Conservation (phyloP, 2,797 vertebrate genomes). For the Chelon labrosus region DNA sequence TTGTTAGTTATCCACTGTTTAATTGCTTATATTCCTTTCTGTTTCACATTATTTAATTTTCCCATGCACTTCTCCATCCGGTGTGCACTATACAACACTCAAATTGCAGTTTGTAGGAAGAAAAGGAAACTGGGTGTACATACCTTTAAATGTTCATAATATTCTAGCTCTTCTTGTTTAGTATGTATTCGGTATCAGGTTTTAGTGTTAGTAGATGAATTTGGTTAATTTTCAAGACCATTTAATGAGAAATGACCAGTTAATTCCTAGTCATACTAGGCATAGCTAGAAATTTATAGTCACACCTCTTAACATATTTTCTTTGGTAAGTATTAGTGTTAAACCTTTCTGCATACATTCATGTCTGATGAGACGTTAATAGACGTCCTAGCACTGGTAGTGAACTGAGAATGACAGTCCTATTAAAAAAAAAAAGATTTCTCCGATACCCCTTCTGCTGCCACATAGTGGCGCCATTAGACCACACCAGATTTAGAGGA, state of each 20-base stretch:
- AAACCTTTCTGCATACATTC: not conserved
- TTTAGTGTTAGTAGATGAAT: too few species aligned
- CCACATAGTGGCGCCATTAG: constrained; percentile 71
- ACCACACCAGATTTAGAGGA: constrained; percentile 9
- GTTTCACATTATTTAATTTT: not conserved
- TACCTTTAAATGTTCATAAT: not conserved
- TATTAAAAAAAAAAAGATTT: not conserved
- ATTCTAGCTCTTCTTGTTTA: not conserved
- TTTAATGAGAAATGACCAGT: not conserved
- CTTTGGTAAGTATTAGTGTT: not conserved
- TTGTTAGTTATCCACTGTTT: not conserved
- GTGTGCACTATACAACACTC: not conserved
- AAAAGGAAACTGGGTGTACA: not conserved
- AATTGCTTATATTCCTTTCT: not conserved
- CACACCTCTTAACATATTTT: not conserved
- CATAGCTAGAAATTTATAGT: not conserved
- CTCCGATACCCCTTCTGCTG: not conserved
- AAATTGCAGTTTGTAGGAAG: not conserved
- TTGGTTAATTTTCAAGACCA: not conserved
- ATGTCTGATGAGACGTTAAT: not conserved
- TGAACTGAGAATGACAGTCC: not conserved
- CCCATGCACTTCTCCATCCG: not conserved
- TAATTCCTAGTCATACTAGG: not conserved
- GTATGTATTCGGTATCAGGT: not conserved
- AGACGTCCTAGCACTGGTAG: not conserved